Conservation (phyloP, 2,888 invertebrate genomes). For the Xestia sexstrigata region DNA sequence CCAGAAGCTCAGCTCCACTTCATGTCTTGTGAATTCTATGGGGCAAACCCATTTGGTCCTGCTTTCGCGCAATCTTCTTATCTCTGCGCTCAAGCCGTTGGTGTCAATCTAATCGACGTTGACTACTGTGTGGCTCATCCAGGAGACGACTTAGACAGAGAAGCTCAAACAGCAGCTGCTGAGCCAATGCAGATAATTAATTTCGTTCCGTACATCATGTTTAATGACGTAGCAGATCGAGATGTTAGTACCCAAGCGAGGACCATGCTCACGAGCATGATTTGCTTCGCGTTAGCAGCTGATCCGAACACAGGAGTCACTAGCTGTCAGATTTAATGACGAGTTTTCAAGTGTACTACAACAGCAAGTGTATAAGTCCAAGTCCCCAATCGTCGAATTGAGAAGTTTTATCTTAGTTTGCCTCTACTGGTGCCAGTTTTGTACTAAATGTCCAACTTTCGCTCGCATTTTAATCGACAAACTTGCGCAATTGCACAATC, state of each 20-base stretch:
- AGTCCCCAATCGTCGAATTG: constrained; percentile 68
- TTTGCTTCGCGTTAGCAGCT: constrained; percentile 81
- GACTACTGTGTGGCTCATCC: constrained; percentile 79
- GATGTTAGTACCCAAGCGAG: constrained; percentile 69
- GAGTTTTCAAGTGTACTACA: constrained; percentile 27
- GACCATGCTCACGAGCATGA: constrained; percentile 70
- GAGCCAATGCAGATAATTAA: constrained; percentile 72
- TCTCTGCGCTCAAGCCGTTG: constrained; percentile 77
- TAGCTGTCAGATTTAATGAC: constrained; percentile 70
- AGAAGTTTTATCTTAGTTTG: constrained; percentile 79
- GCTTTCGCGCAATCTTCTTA: constrained; percentile 74
- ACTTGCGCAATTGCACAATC: constrained; percentile 83
- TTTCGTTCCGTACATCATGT: constrained; percentile 81
- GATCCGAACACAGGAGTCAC: constrained; percentile 76
- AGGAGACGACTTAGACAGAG: constrained; percentile 76
- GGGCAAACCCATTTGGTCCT: constrained; percentile 67
- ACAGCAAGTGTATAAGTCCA: constrained; percentile 33
- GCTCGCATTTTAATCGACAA: constrained; percentile 80
- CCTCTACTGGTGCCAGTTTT: constrained; percentile 71
- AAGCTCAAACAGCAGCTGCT: constrained; percentile 74
- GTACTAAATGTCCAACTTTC: constrained; percentile 76
- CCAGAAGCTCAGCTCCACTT: constrained; percentile 80
- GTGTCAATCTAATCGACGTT: constrained; percentile 75
- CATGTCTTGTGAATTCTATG: constrained; percentile 83
- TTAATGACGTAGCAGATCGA: constrained; percentile 75